phyloP scores from a whole-genome alignment of 64 coral and sea anemone species.

The Acropora tenuis region DNA sequence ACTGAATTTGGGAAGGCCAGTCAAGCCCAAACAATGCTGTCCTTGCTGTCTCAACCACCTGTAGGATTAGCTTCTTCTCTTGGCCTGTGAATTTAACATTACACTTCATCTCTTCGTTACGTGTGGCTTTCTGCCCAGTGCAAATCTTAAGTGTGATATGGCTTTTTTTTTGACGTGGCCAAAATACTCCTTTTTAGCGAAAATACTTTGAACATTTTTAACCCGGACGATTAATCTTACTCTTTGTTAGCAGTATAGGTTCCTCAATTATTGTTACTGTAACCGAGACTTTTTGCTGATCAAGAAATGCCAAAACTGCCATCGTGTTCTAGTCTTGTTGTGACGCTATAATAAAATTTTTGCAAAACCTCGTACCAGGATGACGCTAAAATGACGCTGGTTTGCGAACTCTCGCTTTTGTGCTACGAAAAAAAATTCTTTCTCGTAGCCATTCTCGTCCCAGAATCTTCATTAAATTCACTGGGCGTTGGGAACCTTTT shows the following conservation, averaged over 20 bases:
- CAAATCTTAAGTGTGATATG: conserved; percentile 51
- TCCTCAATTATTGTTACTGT: too few species aligned
- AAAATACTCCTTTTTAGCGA: conserved; percentile 14
- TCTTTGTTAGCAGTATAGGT: too few species aligned
- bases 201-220: too few species aligned
- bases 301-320: too few species aligned
- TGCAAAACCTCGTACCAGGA: too few species aligned
- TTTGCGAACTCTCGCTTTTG: not conserved
- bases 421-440: not conserved
- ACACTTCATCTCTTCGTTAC: conserved; percentile 49
- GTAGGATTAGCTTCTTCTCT: conserved; percentile 26
- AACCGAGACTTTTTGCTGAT: too few species aligned
- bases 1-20: conserved; percentile 54
- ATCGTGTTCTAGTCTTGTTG: too few species aligned
- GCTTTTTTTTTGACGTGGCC: conserved; percentile 16
- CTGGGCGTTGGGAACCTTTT: conserved; percentile 29
- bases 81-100: conserved; percentile 46
- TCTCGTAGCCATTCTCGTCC: not conserved
- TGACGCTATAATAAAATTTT: too few species aligned
- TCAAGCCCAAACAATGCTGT: conserved; percentile 68
- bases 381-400: too few species aligned
- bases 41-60: conserved; percentile 51
- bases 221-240: conserved; percentile 15
- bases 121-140: conserved; percentile 44
- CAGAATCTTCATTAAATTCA: not conserved